Evolutionary conservation across 2,797 vertebrate species (phyloP).

Genomic region (Xenentodon cancila): DNA sequence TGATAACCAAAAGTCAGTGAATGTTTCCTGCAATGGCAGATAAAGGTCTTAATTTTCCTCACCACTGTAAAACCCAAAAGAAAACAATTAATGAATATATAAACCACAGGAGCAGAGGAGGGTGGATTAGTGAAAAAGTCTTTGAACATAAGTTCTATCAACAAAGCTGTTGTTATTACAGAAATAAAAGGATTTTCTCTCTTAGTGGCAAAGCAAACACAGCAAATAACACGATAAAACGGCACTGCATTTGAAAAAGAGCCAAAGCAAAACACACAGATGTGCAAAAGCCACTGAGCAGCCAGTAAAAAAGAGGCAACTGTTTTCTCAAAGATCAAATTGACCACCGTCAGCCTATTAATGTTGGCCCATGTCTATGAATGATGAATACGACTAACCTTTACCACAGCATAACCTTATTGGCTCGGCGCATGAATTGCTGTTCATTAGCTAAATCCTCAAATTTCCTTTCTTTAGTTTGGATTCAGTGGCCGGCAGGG

Average conservation of each 20-base stretch:
- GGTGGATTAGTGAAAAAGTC: too few relatives aligned
- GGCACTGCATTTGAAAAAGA: neutral
- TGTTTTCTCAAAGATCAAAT: neutral
- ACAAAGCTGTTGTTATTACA: neutral
- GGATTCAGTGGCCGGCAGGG: too few relatives aligned
- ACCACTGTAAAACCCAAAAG: too few relatives aligned
- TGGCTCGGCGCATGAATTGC: neutral
- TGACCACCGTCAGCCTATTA: neutral
- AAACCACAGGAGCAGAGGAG: too few relatives aligned
- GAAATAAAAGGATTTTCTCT: neutral
- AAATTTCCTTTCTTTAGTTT: neutral
- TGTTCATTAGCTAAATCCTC: neutral
- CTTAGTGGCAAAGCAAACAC: neutral
- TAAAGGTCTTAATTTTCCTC: too few relatives aligned
- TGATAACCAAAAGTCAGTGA: too few relatives aligned
- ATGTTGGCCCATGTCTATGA: neutral
- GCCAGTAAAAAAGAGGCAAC: conserved; percentile 1
- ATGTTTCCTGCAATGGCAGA: too few relatives aligned
- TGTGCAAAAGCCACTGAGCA: neutral
- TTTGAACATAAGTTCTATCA: too few relatives aligned
- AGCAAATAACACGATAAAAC: neutral
- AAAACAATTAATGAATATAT: too few relatives aligned
- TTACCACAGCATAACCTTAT: neutral
- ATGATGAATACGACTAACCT: neutral
- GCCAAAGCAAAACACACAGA: neutral